Base-by-base conservation (phyloP, 2,113 vertebrate genomes). In the Chamaetylas fuelleborni region DNA sequence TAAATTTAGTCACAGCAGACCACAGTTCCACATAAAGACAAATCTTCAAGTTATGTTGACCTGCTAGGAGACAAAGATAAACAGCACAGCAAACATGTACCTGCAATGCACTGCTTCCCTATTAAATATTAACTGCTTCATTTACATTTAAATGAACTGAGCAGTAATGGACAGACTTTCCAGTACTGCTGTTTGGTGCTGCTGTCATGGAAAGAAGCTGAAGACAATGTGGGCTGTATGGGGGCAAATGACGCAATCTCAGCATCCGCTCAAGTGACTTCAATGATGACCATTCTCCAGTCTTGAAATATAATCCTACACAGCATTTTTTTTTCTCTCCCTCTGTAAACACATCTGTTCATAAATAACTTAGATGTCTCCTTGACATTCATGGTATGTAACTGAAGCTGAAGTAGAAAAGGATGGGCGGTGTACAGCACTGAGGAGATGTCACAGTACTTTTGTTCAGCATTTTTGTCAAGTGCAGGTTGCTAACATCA, bases 41-140 rank as follows among this genome's bases (percentile, higher is more conserved):
- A 96, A 98, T 99, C 98, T 98, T 99, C 98, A 98, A 98, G 98
- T 98, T 98, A 98, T 96, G 98, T 96, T 98, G 98, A 98, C 98
- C 98, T 98, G 98, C 98, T 98, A 97, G 98, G 97, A 93, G 89
- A 98, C 95, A 93, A 95, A 97, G 96, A 97, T 85, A 97, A 95
- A 95, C 96, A 97, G 96, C 97, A 98, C 97, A 96, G 97, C 97
- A 96, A 96, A 97, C 95, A 97, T 92, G 97, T 97, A 98, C 97
- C 79, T 97, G 97, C 80, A 93, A 97, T 97, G 98, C 97, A 97
- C 95, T 97, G 98, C 94, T 98, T 97, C 95, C 98, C 97, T 98
- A 98, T 98, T 98, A 98, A 98, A 98, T 98, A 98, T 97, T 98
- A 98, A 98, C 97, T 87, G 98, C 93, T 98, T 98, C 98, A 98